These are phyloP conservation scores for Phyllotreta cruciferae DNA, from an alignment of 2,888 invertebrate species.

Conservation along the genomic window DNA sequence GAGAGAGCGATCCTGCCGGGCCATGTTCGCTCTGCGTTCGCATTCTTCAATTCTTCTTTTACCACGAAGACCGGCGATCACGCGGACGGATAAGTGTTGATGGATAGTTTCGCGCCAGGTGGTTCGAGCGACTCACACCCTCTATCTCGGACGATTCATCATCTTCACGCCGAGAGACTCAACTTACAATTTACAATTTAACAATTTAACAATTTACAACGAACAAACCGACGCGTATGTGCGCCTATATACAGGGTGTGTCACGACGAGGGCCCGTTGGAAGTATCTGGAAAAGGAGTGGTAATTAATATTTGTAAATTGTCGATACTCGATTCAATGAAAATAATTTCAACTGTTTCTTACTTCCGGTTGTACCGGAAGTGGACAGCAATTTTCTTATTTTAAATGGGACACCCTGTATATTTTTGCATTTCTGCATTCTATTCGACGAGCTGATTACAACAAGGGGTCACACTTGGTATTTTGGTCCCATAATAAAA, in stretches of 20 bases:
- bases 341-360: too few species aligned
- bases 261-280: slow-evolving; percentile 6
- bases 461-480: too few species aligned
- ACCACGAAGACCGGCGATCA: slow-evolving; percentile 43
- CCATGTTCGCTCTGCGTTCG: too few species aligned
- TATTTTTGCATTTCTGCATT: too few species aligned
- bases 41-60: slow-evolving; percentile 37
- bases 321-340: too few species aligned
- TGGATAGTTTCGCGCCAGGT: slow-evolving; percentile 53
- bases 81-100: slow-evolving; percentile 50
- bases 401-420: too few species aligned
- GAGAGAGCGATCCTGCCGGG: too few species aligned
- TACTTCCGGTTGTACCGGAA: too few species aligned
- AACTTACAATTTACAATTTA: slow-evolving; percentile 25
- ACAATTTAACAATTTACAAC: background rate
- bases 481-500: too few species aligned
- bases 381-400: too few species aligned
- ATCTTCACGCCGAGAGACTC: slow-evolving; percentile 52
- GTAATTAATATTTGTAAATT: too few species aligned
- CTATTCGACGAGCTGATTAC: too few species aligned
- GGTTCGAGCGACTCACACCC: slow-evolving; percentile 52
- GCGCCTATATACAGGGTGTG: background rate
- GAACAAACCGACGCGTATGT: background rate
- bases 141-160: slow-evolving; percentile 51
- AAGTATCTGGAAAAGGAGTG: slow-evolving; percentile 7